Conservation (phyloP, 92 coral and sea anemone genomes). For the Bergia puertoricense region DNA sequence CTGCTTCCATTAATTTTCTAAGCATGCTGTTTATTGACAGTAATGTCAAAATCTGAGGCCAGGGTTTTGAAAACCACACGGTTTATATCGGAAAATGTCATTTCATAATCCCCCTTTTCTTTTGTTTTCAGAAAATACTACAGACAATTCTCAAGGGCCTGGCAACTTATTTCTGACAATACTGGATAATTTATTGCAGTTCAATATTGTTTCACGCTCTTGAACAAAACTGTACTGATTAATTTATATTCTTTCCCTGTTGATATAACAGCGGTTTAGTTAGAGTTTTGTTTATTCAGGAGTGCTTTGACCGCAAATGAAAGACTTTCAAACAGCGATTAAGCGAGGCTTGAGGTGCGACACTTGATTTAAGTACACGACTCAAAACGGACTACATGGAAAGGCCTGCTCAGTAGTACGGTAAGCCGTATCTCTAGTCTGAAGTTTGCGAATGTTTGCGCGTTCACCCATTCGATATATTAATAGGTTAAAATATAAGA, state of each 20-base stretch:
- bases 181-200: background rate
- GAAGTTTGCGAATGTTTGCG: background rate
- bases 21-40: background rate
- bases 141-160: background rate
- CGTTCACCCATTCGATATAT: background rate
- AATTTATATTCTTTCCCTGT: background rate
- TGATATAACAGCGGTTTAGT: background rate
- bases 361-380: background rate
- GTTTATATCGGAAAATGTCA: background rate
- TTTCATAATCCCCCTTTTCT: background rate
- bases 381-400: background rate
- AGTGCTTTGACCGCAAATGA: slow-evolving; percentile 4
- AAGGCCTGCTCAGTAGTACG: background rate
- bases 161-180: background rate
- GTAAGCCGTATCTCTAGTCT: background rate
- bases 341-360: background rate
- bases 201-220: background rate
- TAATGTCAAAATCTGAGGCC: background rate
- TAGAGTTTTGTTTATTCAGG: slow-evolving; percentile 3
- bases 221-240: background rate
- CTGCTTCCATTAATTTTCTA: background rate
- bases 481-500: background rate
- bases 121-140: background rate
- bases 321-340: background rate
- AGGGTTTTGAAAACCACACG: background rate